These are phyloP conservation scores for Gasteruption jaculator DNA, from an alignment of 2,888 invertebrate species.

Conservation along the genomic window DNA sequence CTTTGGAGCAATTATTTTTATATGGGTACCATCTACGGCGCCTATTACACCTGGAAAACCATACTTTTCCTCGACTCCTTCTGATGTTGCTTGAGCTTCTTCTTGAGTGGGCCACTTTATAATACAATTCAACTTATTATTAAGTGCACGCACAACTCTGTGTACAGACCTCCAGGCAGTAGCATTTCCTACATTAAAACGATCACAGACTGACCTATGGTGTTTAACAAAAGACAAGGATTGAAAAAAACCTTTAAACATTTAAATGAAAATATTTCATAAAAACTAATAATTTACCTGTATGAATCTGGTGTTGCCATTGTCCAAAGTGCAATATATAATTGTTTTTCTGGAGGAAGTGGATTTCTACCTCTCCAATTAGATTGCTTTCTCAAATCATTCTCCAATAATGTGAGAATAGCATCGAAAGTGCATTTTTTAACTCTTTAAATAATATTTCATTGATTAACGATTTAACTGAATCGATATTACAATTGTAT, in stretches of 20 bases:
- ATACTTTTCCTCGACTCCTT: slow-evolving; percentile 7
- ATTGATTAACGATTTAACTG: too few species aligned
- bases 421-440: too few species aligned
- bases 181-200: slow-evolving; percentile 15
- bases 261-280: too few species aligned
- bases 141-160: slow-evolving; percentile 9
- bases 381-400: slow-evolving; percentile 1
- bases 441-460: too few species aligned
- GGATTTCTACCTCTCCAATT: too few species aligned
- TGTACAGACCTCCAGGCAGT: slow-evolving; percentile 13
- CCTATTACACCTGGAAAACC: slow-evolving; percentile 19
- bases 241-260: slow-evolving; percentile 3
- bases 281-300: slow-evolving; percentile 10
- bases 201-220: slow-evolving; percentile 18
- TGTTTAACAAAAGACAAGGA: too few species aligned
- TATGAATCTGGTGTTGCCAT: slow-evolving; percentile 16
- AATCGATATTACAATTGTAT: too few species aligned
- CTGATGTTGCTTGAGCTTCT: slow-evolving; percentile 1
- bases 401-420: too few species aligned
- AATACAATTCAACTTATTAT: slow-evolving; percentile 6
- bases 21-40: too few species aligned
- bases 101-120: slow-evolving; percentile 18
- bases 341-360: slow-evolving; percentile 12
- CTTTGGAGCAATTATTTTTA: slow-evolving; percentile 13
- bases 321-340: slow-evolving; percentile 12